Evolutionary conservation across 2,113 vertebrate genomes (phyloP).

Genomic region (Excalfactoria chinensis): DNA sequence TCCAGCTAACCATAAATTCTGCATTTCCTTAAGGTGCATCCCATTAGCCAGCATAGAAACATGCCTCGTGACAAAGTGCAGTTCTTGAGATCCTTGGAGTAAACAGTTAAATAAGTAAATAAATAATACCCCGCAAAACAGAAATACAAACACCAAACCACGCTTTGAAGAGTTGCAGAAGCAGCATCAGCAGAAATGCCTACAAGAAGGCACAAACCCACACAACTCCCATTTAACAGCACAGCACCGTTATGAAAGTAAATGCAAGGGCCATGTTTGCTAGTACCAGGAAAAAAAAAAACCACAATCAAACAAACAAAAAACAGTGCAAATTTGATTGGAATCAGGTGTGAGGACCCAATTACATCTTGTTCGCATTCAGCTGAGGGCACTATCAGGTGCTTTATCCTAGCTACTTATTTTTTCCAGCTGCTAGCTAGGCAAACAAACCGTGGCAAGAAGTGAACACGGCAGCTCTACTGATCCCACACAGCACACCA

Average conservation of each 20-base stretch:
- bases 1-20: background rate
- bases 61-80: background rate
- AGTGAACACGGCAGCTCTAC: background rate
- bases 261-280: background rate
- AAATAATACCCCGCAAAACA: background rate
- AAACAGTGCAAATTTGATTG: background rate
- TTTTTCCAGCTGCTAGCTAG: background rate
- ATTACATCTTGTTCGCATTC: background rate
- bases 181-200: background rate
- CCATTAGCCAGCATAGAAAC: background rate
- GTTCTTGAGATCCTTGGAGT: background rate
- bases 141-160: background rate
- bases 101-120: background rate
- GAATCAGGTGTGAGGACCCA: background rate
- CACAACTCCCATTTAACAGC: background rate
- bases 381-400: background rate
- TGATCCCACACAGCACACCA: background rate
- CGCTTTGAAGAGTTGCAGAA: conserved; percentile 21
- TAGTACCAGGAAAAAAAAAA: background rate
- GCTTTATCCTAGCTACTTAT: background rate
- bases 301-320: background rate
- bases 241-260: background rate
- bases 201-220: background rate
- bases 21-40: background rate
- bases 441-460: background rate